These are phyloP conservation scores for Lycophotia porphyrea DNA, from an alignment of 2,888 invertebrate genomes.

Conservation along the genomic window DNA sequence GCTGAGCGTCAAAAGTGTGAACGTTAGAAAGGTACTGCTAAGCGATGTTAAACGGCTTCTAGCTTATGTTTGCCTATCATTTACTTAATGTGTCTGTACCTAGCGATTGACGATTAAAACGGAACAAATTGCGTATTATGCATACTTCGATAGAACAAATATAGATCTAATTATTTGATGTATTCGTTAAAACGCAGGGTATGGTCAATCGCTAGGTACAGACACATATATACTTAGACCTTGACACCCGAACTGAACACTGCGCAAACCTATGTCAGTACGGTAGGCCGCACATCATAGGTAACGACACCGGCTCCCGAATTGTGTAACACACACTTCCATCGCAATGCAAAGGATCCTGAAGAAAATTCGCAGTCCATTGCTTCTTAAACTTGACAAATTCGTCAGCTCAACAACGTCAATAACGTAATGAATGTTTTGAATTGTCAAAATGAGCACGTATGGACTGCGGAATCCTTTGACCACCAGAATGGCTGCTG, in stretches of 20 bases:
- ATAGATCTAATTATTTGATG: too few species aligned
- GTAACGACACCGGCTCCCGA: background rate
- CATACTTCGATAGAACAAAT: too few species aligned
- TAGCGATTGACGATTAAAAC: too few species aligned
- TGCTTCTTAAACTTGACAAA: background rate
- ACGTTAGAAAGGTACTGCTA: background rate
- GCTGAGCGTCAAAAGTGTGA: background rate
- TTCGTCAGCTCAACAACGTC: background rate
- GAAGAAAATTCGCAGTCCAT: background rate
- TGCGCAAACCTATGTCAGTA: background rate
- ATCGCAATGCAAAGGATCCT: background rate
- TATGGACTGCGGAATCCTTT: background rate
- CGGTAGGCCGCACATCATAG: background rate
- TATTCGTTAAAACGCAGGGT: too few species aligned
- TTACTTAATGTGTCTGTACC: too few species aligned
- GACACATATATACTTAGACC: too few species aligned
- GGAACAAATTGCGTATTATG: too few species aligned
- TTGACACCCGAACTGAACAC: too few species aligned
- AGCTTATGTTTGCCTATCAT: background rate
- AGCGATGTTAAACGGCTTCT: constrained; percentile 7
- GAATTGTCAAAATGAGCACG: background rate
- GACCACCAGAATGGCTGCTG: background rate
- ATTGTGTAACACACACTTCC: background rate
- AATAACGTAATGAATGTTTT: background rate
- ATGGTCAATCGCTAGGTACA: too few species aligned